Conservation (phyloP, 2,113 vertebrate species). For the Pelodiscus sinensis region DNA sequence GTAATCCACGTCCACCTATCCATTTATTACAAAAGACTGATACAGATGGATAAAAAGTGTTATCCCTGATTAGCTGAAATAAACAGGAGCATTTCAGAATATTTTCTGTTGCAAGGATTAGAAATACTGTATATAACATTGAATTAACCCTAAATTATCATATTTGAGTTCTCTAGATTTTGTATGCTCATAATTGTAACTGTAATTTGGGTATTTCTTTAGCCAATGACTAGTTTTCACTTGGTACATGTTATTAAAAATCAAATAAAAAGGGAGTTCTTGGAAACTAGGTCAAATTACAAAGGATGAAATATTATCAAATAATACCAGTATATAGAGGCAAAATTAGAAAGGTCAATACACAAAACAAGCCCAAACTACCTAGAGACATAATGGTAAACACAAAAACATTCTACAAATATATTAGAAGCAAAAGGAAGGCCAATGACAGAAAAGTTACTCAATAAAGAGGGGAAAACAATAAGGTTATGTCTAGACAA, state of each 20-base stretch:
- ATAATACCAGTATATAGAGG: no score
- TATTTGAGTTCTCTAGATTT: neutral
- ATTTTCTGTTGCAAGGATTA: neutral
- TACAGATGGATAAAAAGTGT: neutral
- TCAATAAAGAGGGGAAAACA: no score
- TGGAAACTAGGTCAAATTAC: no score
- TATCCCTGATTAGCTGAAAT: neutral
- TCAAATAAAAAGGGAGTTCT: no score
- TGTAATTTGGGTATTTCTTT: neutral
- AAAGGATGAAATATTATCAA: no score
- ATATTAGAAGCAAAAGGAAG: no score
- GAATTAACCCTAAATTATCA: neutral
- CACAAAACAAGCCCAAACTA: no score
- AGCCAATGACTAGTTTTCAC: neutral
- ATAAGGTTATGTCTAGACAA: no score
- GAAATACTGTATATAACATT: neutral
- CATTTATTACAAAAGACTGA: neutral
- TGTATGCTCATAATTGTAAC: neutral
- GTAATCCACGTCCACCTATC: neutral
- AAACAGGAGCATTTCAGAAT: neutral
- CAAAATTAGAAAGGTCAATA: no score
- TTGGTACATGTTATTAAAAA: neutral
- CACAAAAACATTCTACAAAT: no score
- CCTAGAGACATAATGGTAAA: no score
- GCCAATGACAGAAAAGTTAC: no score